Evolutionary conservation across 2,888 invertebrate species (phyloP).

Genomic region (Brachylomia viminalis): DNA sequence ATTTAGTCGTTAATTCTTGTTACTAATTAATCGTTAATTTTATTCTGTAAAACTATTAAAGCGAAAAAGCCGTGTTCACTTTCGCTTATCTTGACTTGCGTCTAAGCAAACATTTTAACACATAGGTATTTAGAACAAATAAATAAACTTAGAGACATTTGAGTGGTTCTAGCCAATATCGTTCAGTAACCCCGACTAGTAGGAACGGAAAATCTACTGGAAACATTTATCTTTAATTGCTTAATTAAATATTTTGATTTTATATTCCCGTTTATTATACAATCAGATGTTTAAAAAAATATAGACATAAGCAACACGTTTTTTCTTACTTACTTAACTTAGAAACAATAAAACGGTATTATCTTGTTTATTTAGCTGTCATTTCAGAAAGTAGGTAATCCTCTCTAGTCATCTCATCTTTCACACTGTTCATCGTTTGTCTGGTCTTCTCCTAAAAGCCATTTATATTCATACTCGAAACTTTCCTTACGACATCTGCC

Average conservation of each 20-base stretch:
- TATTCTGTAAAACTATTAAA: neutral
- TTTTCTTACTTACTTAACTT: neutral
- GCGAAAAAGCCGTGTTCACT: neutral
- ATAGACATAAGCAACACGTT: neutral
- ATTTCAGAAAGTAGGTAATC: neutral
- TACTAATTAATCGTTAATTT: neutral
- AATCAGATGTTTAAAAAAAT: neutral
- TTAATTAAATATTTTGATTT: neutral
- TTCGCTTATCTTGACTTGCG: neutral
- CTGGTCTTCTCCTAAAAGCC: neutral
- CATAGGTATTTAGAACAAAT: conserved; percentile 1
- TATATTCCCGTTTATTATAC: neutral
- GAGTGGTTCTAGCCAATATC: conserved; percentile 4
- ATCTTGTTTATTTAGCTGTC: neutral
- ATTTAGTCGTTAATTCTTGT: neutral
- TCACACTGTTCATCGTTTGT: neutral
- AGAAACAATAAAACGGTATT: no score
- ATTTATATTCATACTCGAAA: neutral
- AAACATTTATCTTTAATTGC: neutral
- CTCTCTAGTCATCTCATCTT: neutral
- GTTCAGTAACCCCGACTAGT: conserved; percentile 5
- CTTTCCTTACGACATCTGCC: neutral
- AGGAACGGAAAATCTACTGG: neutral
- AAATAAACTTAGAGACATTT: conserved; percentile 8
- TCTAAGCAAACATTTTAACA: neutral